Percentiles rank a stretch among this genome's conserved stretches.
Evolutionary conservation across 23 tunicate genomes (phyloP).

Genomic region (Halocynthia roretzi): DNA sequence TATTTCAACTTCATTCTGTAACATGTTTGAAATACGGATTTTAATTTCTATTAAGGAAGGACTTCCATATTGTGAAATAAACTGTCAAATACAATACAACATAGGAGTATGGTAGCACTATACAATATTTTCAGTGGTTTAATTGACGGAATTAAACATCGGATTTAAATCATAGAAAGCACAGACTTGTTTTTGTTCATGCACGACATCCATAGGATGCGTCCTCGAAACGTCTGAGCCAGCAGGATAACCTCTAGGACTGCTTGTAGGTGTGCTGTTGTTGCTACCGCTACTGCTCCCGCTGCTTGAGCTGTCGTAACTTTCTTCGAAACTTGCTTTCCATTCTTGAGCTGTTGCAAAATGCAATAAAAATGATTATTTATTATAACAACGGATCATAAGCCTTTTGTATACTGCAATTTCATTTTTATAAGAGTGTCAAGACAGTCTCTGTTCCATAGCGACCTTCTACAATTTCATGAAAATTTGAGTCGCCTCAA

Average conservation of each 20-base stretch:
- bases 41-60: neutral
- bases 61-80: neutral
- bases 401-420: too few species aligned
- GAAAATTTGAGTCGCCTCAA: too few species aligned
- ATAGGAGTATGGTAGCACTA: neutral
- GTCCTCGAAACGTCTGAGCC: neutral
- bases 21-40: neutral
- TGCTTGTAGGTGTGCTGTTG: slow-evolving; percentile 32
- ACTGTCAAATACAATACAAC: neutral
- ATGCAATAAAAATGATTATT: neutral
- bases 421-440: too few species aligned
- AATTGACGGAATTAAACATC: neutral
- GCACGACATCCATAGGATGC: slow-evolving; percentile 17
- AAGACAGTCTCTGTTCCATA: too few species aligned
- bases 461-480: too few species aligned
- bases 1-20: slow-evolving; percentile 12
- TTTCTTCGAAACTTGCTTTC: slow-evolving; percentile 24
- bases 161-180: neutral
- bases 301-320: slow-evolving; percentile 34
- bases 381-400: too few species aligned
- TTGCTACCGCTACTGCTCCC: slow-evolving; percentile 46
- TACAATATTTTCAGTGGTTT: too few species aligned
- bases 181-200: neutral
- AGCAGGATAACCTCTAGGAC: slow-evolving; percentile 12
- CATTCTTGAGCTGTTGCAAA: neutral